A percentile compares a stretch with the other conserved stretches of the same genome.
Evolutionary conservation across 2,113 vertebrate genomes (phyloP).

Genomic region (Carlito syrichta): DNA sequence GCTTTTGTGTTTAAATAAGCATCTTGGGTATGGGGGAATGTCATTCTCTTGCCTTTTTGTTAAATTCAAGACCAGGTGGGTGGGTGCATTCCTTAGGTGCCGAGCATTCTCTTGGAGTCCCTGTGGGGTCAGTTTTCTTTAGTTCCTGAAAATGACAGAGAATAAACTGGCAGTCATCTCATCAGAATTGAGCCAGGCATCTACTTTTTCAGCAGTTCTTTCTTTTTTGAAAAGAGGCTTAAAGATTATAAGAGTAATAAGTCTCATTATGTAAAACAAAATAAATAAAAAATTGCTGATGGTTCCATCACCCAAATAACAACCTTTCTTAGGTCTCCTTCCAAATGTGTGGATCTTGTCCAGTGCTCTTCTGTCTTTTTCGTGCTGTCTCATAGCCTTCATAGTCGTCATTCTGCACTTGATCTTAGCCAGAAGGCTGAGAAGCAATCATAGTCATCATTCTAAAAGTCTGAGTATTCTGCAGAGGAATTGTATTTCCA

Average conservation of each 20-base stretch:
- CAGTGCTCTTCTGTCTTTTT: neutral
- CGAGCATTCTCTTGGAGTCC: neutral
- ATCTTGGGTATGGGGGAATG: neutral
- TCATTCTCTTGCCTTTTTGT: neutral
- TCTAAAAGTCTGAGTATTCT: neutral
- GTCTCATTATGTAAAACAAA: neutral
- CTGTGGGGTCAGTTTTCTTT: neutral
- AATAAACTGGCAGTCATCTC: neutral
- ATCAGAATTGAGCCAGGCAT: neutral
- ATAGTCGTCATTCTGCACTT: too few species aligned
- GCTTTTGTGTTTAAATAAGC: neutral
- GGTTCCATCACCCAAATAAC: neutral
- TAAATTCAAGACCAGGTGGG: neutral
- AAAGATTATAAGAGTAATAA: neutral
- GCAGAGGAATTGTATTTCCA: neutral
- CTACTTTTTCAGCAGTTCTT: neutral
- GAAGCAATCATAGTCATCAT: too few species aligned
- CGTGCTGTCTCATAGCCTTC: neutral
- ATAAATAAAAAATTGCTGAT: neutral
- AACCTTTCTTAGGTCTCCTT: neutral
- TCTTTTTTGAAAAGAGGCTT: constrained; percentile 1
- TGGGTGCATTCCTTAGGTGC: neutral
- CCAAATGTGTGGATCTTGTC: neutral
- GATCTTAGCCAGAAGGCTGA: too few species aligned
- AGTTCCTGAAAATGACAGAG: neutral